phyloP scores from a whole-genome alignment of 1,140 invertebrate genomes.

The Oryctes rhinoceros region DNA sequence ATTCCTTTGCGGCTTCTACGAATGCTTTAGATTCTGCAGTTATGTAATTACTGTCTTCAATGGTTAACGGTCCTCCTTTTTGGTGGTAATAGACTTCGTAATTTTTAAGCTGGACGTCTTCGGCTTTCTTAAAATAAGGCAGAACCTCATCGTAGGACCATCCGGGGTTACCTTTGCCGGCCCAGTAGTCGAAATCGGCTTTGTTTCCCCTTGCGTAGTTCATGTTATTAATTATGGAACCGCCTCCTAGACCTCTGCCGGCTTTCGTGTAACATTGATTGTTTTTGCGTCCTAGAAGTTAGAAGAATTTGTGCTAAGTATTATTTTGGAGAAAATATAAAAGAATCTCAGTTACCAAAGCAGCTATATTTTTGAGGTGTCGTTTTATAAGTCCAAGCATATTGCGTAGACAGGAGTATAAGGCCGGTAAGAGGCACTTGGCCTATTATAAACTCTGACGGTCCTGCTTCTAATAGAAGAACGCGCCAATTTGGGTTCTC shows the following conservation, averaged over 20 bases:
- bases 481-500: conserved; percentile 5
- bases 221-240: conserved; percentile 71
- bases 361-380: conserved; percentile 20
- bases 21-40: conserved; percentile 70
- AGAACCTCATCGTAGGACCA: conserved; percentile 60
- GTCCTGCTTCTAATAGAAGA: conserved; percentile 16
- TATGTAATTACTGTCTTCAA: conserved; percentile 64
- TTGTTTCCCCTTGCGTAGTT: conserved; percentile 71
- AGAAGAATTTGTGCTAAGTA: neutral
- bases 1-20: conserved; percentile 69
- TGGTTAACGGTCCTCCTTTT: conserved; percentile 64
- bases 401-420: neutral
- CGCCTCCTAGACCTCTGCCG: conserved; percentile 71
- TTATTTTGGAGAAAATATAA: neutral
- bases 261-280: conserved; percentile 66
- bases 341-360: conserved; percentile 54
- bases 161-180: conserved; percentile 51
- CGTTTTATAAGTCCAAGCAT: conserved; percentile 24
- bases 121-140: conserved; percentile 60
- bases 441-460: neutral
- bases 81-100: conserved; percentile 56
- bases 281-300: conserved; percentile 61
- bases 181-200: conserved; percentile 72
- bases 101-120: conserved; percentile 65
- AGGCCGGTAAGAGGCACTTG: conserved; percentile 2